Percentiles rank a stretch among this genome's conserved stretches.
phyloP scores from a whole-genome alignment of 2,797 vertebrate species.

The Bradypus variegatus region DNA sequence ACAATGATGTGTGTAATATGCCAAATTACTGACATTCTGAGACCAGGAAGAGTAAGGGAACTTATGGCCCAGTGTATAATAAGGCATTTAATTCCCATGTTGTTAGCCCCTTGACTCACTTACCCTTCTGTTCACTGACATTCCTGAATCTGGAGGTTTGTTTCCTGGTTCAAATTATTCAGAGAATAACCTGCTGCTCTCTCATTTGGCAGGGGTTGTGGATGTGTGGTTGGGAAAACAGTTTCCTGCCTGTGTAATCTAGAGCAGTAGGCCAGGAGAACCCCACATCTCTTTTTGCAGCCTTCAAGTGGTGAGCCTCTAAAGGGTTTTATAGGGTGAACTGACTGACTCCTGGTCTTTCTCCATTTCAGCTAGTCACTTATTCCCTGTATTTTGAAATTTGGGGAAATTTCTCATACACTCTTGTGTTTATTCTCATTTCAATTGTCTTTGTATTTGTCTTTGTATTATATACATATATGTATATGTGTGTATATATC shows the following conservation, averaged over 20 bases:
- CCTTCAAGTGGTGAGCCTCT: background rate
- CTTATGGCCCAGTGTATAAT: background rate
- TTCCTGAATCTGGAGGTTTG: background rate
- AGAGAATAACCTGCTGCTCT: background rate
- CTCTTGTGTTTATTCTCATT: background rate
- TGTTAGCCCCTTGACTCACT: background rate
- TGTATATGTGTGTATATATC: too few relatives aligned
- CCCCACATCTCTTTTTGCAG: background rate
- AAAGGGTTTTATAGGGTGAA: background rate
- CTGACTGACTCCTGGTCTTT: background rate
- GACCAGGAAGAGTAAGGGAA: background rate
- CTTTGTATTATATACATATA: background rate
- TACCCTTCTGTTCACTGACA: background rate
- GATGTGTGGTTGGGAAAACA: background rate
- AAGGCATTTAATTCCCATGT: background rate
- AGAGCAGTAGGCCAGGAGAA: background rate
- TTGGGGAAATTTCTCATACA: background rate
- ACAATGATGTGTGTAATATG: background rate
- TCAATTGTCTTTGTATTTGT: background rate
- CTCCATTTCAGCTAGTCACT: background rate
- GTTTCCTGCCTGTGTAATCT: background rate
- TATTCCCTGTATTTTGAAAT: background rate
- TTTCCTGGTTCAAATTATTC: background rate
- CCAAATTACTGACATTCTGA: background rate
- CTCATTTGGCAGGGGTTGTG: background rate